Conservation (phyloP, 1,140 invertebrate species). For the Leptoteleia sp. region DNA sequence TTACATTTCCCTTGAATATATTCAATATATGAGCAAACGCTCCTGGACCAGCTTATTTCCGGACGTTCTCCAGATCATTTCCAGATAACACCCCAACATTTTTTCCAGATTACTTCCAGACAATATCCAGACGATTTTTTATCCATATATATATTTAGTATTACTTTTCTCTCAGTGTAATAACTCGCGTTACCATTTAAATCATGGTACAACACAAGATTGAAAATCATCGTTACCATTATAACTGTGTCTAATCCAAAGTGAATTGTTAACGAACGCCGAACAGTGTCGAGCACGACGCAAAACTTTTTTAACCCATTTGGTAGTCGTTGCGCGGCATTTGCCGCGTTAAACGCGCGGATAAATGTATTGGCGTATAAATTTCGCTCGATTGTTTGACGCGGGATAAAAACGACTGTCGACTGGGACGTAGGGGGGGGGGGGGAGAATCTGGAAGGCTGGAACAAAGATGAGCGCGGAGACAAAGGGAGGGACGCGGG, state of each 20-base stretch:
- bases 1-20: too few relatives aligned
- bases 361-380: neutral
- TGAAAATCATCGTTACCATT: slow-evolving; percentile 1
- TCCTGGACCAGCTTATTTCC: too few relatives aligned
- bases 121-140: too few relatives aligned
- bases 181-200: slow-evolving; percentile 8
- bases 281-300: slow-evolving; percentile 11
- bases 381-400: slow-evolving; percentile 14
- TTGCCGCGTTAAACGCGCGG: slow-evolving; percentile 2
- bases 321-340: slow-evolving; percentile 1
- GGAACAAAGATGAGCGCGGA: slow-evolving; percentile 6
- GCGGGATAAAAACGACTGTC: neutral
- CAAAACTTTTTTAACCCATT: slow-evolving; percentile 10
- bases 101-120: too few relatives aligned
- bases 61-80: too few relatives aligned
- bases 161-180: too few relatives aligned
- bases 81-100: too few relatives aligned
- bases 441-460: slow-evolving; percentile 21
- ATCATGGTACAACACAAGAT: neutral
- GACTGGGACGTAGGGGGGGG: neutral
- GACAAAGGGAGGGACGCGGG: slow-evolving; percentile 35
- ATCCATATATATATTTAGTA: too few relatives aligned
- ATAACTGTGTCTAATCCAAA: slow-evolving; percentile 23
- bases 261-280: slow-evolving; percentile 21
- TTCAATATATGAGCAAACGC: too few relatives aligned